Base-by-base conservation (phyloP, 1,140 invertebrate species). In the Cecropterus lyciades region DNA sequence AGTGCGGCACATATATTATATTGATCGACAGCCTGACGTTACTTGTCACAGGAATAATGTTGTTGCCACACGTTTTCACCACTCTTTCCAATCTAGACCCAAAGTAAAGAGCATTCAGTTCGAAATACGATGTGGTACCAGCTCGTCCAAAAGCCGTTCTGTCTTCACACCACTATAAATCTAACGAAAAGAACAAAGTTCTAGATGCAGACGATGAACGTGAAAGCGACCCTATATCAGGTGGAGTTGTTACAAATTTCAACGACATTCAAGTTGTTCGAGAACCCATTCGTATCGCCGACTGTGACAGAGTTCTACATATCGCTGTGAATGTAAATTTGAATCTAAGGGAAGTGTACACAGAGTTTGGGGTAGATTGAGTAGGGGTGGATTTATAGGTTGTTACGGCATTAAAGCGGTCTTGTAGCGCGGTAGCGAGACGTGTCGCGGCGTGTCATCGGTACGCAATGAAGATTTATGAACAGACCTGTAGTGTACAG, bases 391-490 rank as follows among this genome's bases (percentile, higher is more conserved):
- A 65, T 62, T 51, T 63, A 63, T 63, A 78, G 43, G 77, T 71
- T 69, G 65, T 89, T 83, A 68, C 20, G 63, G 55, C 63, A 24
- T 46, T 72, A 33, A 57, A 53, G 40, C 30, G 48, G 30, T 60
- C 72, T 69, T 64, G 80, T 78, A 84, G 84, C 82, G 82, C 89
- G 84, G 87, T 91, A 89, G 88, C 88, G 80, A 87, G 84, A 89
- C 81, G 84, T 88, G 87, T 89, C 86, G 89, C 79, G 81, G 84
- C 84, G 75, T 89, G 87, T 91, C 89, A 88, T 91, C 89, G 87
- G 81, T 84, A 87, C 80, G 87, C 89, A 87, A 91, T 90, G 86
- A 91, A 91, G 89, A 91, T 91, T 91, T 91, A 91, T 90, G 87
- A 88, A 84, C 84, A 77, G 72, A 77, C 77, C 73, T 79, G 74